Evolutionary conservation across 2,797 vertebrate species (phyloP), one percentile per base, ranked within the genome.

Genomic region (Crossoptilon crossoptilon): DNA sequence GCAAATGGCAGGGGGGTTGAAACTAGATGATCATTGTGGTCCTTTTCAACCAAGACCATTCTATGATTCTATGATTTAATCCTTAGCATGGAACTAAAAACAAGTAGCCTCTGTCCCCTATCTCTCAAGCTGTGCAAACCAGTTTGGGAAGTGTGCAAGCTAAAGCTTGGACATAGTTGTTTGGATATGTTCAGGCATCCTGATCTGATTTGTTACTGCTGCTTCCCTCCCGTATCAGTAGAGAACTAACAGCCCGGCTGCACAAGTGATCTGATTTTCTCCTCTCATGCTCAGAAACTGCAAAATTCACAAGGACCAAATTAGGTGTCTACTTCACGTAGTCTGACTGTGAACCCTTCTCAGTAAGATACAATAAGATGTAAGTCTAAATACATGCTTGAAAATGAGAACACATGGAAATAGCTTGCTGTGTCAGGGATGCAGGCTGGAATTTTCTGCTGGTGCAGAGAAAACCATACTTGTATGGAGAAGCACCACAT

Each of bases 401-500:
- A 81, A 68, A 46, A 24, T 53, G 70, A 68, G 23, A 58, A 29
- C 11, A 4, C 5, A 7, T 1, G 17, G 23, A 70, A 71, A 5
- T 10, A 7, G 7, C 72, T 64, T 72, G 13, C 41, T 69, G 6
- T 23, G 17, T 41, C 35, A 78, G 17, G 14, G 8, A 24, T 31
- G 5, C 4, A 60, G 22, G 41, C 29, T 14, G 12, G 8, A 73
- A 5, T 9, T 73, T 85, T 68, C 44, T 66, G 26, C 13, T 77
- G 10, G 3, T 24, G 9, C 13, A 77, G 6, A 49, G 49, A 71
- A 74, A 71, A 37, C 11, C 2, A 0, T 14, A 19, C 10, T 41
- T 11, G 0, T 1, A 1, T 21, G 9, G 33, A 15, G 35, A 79
- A 19, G 11, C 3, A 13, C 43, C 0, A 3, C 5, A 1, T 9